Evolutionary conservation across 2,113 vertebrate species (phyloP).

Genomic region (Nycticorax nycticorax): DNA sequence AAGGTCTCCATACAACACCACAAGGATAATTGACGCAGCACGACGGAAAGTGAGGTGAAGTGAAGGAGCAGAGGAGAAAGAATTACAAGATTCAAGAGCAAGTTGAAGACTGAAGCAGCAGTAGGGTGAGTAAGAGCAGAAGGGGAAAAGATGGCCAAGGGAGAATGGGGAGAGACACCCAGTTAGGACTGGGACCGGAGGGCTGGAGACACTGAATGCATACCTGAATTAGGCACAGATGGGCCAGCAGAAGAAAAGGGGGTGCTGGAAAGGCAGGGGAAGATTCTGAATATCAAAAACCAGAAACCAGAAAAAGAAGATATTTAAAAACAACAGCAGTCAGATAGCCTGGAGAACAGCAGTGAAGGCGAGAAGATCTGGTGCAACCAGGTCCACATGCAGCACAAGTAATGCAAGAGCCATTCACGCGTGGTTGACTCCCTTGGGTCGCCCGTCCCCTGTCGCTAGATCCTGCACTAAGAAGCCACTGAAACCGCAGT

Average conservation of each 20-base stretch:
- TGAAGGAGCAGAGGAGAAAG: not conserved
- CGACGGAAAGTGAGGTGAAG: not conserved
- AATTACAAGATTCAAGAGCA: not conserved
- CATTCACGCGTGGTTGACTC: not conserved
- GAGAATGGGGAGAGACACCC: not conserved
- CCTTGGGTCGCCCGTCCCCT: not conserved
- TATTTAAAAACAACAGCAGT: not conserved
- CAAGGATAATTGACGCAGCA: not conserved
- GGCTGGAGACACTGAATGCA: not conserved
- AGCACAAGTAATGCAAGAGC: not conserved
- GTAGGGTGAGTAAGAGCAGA: not conserved
- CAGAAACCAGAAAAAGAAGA: not conserved
- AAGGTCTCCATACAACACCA: not conserved
- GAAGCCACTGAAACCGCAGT: not conserved
- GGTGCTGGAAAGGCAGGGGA: not conserved
- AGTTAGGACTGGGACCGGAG: not conserved
- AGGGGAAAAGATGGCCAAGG: not conserved
- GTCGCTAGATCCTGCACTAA: not conserved
- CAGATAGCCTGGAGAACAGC: not conserved
- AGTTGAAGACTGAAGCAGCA: not conserved
- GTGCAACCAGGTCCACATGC: not conserved
- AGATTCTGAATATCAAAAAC: not conserved
- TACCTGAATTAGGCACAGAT: not conserved
- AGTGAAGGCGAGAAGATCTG: not conserved
- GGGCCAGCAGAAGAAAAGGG: not conserved